Evolutionary conservation across 1,140 invertebrate genomes (phyloP).

Genomic region (Homarus americanus): DNA sequence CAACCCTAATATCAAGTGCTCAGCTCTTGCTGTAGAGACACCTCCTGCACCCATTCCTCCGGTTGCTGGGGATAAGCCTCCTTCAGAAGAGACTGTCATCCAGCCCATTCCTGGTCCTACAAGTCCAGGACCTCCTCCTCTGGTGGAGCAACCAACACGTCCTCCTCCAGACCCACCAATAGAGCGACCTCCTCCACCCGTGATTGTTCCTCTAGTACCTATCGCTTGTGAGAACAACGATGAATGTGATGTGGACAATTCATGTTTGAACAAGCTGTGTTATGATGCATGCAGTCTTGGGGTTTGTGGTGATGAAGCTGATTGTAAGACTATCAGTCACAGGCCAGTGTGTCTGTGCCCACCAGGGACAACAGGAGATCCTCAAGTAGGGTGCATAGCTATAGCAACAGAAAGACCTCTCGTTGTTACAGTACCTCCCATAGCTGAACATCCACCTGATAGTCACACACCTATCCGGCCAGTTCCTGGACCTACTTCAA

Average conservation of each 20-base stretch:
- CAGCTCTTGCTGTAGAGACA: conserved; percentile 76
- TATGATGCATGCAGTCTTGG: conserved; percentile 81
- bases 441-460: background rate
- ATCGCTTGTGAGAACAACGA: conserved; percentile 86
- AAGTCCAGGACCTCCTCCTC: conserved; percentile 11
- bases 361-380: conserved; percentile 82
- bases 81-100: conserved; percentile 29
- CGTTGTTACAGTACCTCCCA: conserved; percentile 85
- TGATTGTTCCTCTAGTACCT: conserved; percentile 79
- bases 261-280: conserved; percentile 88
- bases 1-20: conserved; percentile 75
- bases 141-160: background rate
- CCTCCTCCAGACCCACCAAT: conserved; percentile 21
- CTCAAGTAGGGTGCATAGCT: conserved; percentile 83
- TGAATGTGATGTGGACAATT: conserved; percentile 89
- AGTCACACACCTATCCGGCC: conserved; percentile 34
- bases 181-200: conserved; percentile 47
- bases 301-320: conserved; percentile 77
- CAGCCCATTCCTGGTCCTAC: conserved; percentile 40
- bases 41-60: conserved; percentile 60
- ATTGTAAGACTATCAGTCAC: conserved; percentile 77
- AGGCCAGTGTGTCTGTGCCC: conserved; percentile 77
- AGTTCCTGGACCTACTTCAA: conserved; percentile 25
- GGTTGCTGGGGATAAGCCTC: conserved; percentile 12
- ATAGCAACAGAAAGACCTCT: conserved; percentile 88